Evolutionary conservation across 2,888 invertebrate species (phyloP).

Genomic region (Hemistola chrysoprasaria): DNA sequence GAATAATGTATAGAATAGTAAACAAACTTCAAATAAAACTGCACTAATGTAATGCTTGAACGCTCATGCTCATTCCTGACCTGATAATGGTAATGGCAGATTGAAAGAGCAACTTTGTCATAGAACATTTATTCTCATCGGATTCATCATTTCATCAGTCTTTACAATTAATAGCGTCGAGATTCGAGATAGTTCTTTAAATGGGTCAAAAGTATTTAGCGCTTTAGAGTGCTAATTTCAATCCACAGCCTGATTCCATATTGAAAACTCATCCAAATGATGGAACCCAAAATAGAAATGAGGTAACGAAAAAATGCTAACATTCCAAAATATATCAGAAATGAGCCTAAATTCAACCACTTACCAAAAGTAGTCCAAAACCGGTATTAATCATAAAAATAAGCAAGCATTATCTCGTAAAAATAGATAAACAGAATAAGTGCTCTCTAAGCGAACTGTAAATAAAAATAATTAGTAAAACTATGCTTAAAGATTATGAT

Average conservation of each 20-base stretch:
- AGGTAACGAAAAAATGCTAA: constrained; percentile 1
- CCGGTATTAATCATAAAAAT: constrained; percentile 27
- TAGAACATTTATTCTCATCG: too few relatives aligned
- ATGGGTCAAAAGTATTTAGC: too few relatives aligned
- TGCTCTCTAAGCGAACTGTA: constrained; percentile 35
- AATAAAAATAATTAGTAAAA: constrained; percentile 22
- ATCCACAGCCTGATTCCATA: too few relatives aligned
- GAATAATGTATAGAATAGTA: constrained; percentile 22
- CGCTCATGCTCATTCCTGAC: constrained; percentile 58
- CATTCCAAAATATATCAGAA: constrained; percentile 38
- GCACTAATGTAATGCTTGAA: constrained; percentile 27
- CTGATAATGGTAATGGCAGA: constrained; percentile 34
- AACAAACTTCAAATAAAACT: constrained; percentile 32
- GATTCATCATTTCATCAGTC: too few relatives aligned
- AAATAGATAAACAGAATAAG: constrained; percentile 23
- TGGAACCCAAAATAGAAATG: too few relatives aligned
- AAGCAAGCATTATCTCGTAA: constrained; percentile 34
- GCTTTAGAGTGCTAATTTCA: too few relatives aligned
- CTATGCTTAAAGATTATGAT: constrained; percentile 3
- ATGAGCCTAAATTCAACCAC: constrained; percentile 41
- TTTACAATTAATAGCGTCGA: too few relatives aligned
- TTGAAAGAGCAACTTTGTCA: constrained; percentile 8
- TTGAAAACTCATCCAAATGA: too few relatives aligned
- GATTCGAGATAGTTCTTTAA: too few relatives aligned
- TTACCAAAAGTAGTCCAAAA: constrained; percentile 31